Conservation (phyloP, 2,113 vertebrate genomes). For the Opisthocomus hoazin region DNA sequence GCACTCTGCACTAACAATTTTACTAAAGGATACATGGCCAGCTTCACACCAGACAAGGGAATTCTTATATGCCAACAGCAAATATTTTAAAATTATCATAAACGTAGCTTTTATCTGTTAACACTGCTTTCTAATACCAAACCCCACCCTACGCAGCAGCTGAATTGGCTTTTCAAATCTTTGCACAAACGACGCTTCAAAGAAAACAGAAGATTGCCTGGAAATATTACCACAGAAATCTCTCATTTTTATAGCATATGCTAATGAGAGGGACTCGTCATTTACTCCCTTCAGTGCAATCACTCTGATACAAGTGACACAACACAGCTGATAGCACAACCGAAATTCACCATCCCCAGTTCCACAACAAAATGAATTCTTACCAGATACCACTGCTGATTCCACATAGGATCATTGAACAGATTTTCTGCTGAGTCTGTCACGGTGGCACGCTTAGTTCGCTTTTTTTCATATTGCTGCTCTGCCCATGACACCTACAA, state of each 20-base stretch:
- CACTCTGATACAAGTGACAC: not conserved
- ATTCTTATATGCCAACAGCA: not conserved
- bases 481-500: slow-evolving; percentile 93
- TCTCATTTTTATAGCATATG: not conserved
- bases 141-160: not conserved
- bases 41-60: not conserved
- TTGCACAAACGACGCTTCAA: not conserved
- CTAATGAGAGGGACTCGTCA: not conserved
- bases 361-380: slow-evolving; percentile 41
- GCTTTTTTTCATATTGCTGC: slow-evolving; percentile 91
- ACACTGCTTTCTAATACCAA: not conserved
- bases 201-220: not conserved
- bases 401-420: slow-evolving; percentile 98
- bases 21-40: not conserved
- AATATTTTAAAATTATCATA: not conserved
- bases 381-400: slow-evolving; percentile 98
- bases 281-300: not conserved
- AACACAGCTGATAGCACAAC: not conserved
- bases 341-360: not conserved
- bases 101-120: not conserved
- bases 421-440: slow-evolving; percentile 80
- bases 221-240: not conserved
- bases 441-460: slow-evolving; percentile 79
- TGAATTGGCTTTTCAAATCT: not conserved
- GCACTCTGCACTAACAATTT: not conserved